A percentile compares a stretch with the other conserved stretches of the same genome.
phyloP scores from a whole-genome alignment of 2,888 invertebrate species.

The Epinotia nisella region DNA sequence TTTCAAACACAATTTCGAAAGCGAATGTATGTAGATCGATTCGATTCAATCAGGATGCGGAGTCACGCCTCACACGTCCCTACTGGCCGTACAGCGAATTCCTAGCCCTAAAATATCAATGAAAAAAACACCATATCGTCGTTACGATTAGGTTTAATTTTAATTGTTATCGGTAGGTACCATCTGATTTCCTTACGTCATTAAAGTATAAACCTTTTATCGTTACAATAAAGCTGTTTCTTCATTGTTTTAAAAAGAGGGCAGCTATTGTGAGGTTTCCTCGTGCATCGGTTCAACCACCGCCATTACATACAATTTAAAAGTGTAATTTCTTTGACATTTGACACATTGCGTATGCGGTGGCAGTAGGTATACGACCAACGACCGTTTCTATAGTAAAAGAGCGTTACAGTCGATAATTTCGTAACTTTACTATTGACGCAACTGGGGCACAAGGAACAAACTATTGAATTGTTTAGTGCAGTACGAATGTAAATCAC shows the following conservation, averaged over 20 bases:
- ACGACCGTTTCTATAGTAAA: constrained; percentile 33
- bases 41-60: constrained; percentile 37
- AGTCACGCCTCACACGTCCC: constrained; percentile 36
- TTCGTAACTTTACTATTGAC: constrained; percentile 32
- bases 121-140: constrained; percentile 9
- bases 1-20: constrained; percentile 39
- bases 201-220: constrained; percentile 21
- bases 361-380: constrained; percentile 10
- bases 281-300: constrained; percentile 49
- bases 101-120: background rate
- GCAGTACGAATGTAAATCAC: constrained; percentile 22
- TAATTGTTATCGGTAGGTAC: constrained; percentile 3
- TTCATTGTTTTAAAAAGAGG: constrained; percentile 17
- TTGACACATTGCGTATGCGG: constrained; percentile 51
- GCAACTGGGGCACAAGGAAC: constrained; percentile 40
- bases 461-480: constrained; percentile 28
- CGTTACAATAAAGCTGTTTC: constrained; percentile 14
- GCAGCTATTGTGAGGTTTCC: constrained; percentile 33
- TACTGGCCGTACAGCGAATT: constrained; percentile 30
- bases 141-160: constrained; percentile 18
- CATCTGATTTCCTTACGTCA: background rate
- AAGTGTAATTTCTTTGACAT: constrained; percentile 59
- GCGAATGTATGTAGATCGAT: constrained; percentile 34
- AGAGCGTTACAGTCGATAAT: constrained; percentile 17
- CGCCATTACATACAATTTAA: constrained; percentile 52